Base-by-base conservation (phyloP, 2,888 invertebrate genomes). In the Pardosa pseudoannulata region DNA sequence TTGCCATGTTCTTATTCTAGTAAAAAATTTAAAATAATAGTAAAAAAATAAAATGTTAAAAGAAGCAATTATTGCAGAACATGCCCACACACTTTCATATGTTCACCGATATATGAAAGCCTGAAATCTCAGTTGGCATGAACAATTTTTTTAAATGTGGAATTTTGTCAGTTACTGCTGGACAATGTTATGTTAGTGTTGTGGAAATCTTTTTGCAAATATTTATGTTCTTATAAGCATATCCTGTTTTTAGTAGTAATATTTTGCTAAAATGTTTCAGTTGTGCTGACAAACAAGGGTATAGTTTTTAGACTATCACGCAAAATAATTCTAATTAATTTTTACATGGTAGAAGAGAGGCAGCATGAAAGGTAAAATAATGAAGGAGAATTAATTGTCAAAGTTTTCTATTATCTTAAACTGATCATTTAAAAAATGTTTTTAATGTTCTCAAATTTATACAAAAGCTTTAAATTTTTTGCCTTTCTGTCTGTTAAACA, bases 71-170 rank as follows among this genome's bases (percentile, higher is more conserved):
- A 16, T 11, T 11, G 11, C 65, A 27, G 56, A 86, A 86, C 85
- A 86, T 86, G 85, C 74, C 74, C 73, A 85, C 85, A 85, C 85
- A 86, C 85, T 79, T n/a, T 70, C 68, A 62, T 86, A 72, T 85
- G 73, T 78, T 72, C 73, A 78, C 75, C 62, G 76, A 72, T 83
- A 67, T 76, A 83, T 83, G 82, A 78, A 85, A 83, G 83, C 76
- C 67, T 83, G 83, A 78, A 83, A 85, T 85, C 83, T 85, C 83
- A 79, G 78, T 78, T 83, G 76, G 78, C 83, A 85, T 78, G 83
- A 78, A 78, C 75, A 74, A 78, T 78, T 71, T 64, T 70, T 83
- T 70, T 29, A 72, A 65, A 71, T 78, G 46, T 73, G 65, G 41
- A 78, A 68, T 73, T 56, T 56, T 70, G 27, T 76, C 76, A 64